Evolutionary conservation across 2,797 vertebrate genomes (phyloP).

Genomic region (Dallia pectoralis): DNA sequence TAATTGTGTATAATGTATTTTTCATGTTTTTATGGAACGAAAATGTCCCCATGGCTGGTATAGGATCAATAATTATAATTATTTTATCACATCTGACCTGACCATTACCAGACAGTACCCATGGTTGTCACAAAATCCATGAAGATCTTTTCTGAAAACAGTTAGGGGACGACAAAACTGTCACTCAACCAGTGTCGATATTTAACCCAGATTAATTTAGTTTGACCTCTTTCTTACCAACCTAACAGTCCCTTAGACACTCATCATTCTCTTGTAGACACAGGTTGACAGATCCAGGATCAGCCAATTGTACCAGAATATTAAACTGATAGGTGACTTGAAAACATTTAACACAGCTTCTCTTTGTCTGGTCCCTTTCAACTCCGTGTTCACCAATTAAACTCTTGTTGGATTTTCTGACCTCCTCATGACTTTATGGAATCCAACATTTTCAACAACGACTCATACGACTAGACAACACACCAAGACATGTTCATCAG

Average conservation of each 20-base stretch:
- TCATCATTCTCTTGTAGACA: not conserved
- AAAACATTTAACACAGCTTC: not conserved
- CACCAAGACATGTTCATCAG: constrained; percentile 9
- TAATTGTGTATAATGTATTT: too few species aligned
- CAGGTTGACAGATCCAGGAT: not conserved
- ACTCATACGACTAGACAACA: not conserved
- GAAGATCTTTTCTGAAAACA: too few species aligned
- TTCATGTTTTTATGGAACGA: too few species aligned
- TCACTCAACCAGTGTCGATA: not conserved
- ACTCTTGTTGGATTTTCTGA: not conserved
- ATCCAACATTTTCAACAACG: constrained; percentile 11
- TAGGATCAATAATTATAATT: too few species aligned
- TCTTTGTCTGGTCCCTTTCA: not conserved
- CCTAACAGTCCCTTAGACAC: not conserved
- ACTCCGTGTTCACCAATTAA: not conserved
- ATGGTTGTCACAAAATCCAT: too few species aligned
- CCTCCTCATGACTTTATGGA: not conserved
- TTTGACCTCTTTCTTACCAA: not conserved
- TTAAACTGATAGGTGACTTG: not conserved
- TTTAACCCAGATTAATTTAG: not conserved
- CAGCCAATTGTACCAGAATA: not conserved
- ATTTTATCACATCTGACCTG: too few species aligned
- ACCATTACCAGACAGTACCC: too few species aligned
- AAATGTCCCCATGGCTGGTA: too few species aligned
- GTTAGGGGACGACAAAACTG: not conserved